Evolutionary conservation across 1,140 invertebrate species (phyloP).

Genomic region (Drosophila pandora): DNA sequence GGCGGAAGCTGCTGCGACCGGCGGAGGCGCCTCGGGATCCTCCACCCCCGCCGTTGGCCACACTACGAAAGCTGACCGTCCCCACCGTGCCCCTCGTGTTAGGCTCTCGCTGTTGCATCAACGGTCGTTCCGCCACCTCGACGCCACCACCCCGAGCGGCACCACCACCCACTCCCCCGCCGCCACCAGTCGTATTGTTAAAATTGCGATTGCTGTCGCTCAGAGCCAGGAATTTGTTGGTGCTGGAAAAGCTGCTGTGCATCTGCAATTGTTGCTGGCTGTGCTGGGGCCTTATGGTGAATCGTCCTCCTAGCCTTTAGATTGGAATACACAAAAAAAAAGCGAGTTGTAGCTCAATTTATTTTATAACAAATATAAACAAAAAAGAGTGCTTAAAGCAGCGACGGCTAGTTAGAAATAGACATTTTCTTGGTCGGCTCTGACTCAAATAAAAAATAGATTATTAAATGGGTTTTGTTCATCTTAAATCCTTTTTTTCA

Average conservation of each 20-base stretch:
- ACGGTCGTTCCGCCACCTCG: constrained; percentile 42
- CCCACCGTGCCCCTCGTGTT: constrained; percentile 40
- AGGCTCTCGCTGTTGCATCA: constrained; percentile 50
- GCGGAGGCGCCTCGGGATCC: constrained; percentile 15
- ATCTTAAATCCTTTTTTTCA: not conserved
- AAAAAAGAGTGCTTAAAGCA: not conserved
- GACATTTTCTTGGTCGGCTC: not conserved
- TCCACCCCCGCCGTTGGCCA: constrained; percentile 41
- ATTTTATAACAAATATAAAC: too few relatives aligned
- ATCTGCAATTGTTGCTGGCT: constrained; percentile 81
- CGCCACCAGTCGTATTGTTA: constrained; percentile 39
- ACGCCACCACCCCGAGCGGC: constrained; percentile 16
- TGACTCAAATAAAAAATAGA: not conserved
- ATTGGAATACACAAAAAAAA: not conserved
- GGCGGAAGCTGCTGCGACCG: constrained; percentile 62
- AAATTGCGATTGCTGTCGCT: constrained; percentile 69
- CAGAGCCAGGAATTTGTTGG: constrained; percentile 57
- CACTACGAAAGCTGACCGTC: constrained; percentile 61
- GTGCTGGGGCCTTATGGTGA: constrained; percentile 85
- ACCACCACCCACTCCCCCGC: not conserved
- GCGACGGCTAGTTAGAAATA: not conserved
- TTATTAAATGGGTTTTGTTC: not conserved
- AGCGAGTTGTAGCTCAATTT: too few relatives aligned
- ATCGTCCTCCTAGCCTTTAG: constrained; percentile 86
- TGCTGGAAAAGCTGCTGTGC: constrained; percentile 70